Base-by-base conservation (phyloP, 1,140 invertebrate species). In the Dolichoris vasculosae region DNA sequence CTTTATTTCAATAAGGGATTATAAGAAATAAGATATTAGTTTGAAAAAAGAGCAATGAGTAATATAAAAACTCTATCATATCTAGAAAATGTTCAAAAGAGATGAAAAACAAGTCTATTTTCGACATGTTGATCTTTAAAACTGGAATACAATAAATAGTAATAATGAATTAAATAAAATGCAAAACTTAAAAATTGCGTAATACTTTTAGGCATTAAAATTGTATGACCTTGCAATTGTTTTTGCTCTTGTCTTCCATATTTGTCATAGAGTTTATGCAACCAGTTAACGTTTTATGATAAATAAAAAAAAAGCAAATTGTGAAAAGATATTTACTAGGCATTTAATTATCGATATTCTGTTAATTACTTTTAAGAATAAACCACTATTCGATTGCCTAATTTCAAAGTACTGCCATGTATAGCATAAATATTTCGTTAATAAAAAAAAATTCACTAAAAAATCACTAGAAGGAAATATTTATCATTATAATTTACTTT, bases 1-100 rank as follows among this genome's bases (percentile, higher is more conserved):
- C 95, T 97, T 0, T 97, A 96, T 91, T 97, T 97, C 90, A 97
- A 97, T 91, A 97, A 97, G 93, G 97, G 96, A 55, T 92, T 97
- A 88, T 97, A 96, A 95, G 85, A 40, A 69, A 23, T 48, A 40
- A 83, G 73, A 86, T 26, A 30, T 67, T 32, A 79, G 30, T 86
- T 80, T 77, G 23, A 55, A 89, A 84, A 59, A 73, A 85, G 38
- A 78, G 64, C 48, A 86, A 86, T 78, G 59, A 63, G 69, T 69
- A 38, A 55, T 73, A 63, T 51, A 55, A 77, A 17, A 71, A 71
- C 9, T 75, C 23, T 48, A 81, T 30, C 84, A 85, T 80, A 73
- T 82, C 71, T 76, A 78, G 46, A 77, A 40, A 77, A 78, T 63
- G 51, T 86, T 86, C 73, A 75, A 82, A 69, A 15, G 43, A 76